These are phyloP conservation scores for Zaprionus inermis DNA, from an alignment of 1,140 invertebrate species.

Conservation along the genomic window DNA sequence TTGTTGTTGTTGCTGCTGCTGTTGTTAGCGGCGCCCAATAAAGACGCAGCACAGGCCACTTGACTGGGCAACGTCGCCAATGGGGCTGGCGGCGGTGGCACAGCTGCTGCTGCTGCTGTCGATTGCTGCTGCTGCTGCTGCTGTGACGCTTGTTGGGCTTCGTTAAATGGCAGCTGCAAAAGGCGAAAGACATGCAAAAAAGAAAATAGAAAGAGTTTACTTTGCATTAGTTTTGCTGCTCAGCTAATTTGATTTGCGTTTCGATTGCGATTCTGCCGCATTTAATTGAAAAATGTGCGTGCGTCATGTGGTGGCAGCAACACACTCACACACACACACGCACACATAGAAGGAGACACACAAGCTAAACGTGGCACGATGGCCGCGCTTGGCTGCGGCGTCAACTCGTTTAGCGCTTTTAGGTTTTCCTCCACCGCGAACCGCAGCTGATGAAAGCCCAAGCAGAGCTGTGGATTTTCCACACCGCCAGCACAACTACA, in stretches of 20 bases:
- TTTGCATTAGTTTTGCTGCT: slow-evolving; percentile 23
- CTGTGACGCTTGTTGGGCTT: slow-evolving; percentile 73
- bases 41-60: slow-evolving; percentile 42
- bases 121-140: slow-evolving; percentile 52
- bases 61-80: slow-evolving; percentile 62
- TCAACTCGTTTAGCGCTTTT: slow-evolving; percentile 30
- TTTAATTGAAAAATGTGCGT: slow-evolving; percentile 68
- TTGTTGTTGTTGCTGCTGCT: slow-evolving; percentile 42
- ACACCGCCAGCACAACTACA: neutral
- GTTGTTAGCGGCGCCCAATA: slow-evolving; percentile 31
- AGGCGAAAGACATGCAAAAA: neutral
- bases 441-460: neutral
- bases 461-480: neutral
- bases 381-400: neutral
- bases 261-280: slow-evolving; percentile 63
- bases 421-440: slow-evolving; percentile 32
- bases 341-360: neutral
- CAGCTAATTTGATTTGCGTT: slow-evolving; percentile 75
- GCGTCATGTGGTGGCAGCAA: slow-evolving; percentile 26
- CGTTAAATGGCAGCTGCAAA: slow-evolving; percentile 66
- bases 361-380: neutral
- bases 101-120: slow-evolving; percentile 27
- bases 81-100: slow-evolving; percentile 53
- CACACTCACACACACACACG: neutral
- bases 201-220: slow-evolving; percentile 25